A percentile compares a stretch with the other conserved stretches of the same genome.
Conservation (phyloP, 2,113 vertebrate species). For the Neogobius melanostomus region DNA sequence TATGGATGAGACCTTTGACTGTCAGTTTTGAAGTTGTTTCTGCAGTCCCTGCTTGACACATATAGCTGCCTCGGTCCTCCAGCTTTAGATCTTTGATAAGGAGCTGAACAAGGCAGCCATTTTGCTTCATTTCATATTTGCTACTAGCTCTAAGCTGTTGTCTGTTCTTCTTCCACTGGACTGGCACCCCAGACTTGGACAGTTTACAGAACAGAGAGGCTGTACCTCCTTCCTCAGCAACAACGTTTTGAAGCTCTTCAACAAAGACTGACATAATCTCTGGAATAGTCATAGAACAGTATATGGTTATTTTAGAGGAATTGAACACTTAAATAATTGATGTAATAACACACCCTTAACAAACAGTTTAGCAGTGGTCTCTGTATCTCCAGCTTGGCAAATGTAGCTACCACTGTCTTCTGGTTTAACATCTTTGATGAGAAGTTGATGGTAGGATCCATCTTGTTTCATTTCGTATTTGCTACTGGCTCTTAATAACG, state of each 20-base stretch:
- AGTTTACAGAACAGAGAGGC: conserved; percentile 1
- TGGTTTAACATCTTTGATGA: conserved; percentile 51
- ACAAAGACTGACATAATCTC: conserved; percentile 34
- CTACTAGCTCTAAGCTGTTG: conserved; percentile 60
- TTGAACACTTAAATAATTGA: too few species aligned
- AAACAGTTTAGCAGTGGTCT: conserved; percentile 42
- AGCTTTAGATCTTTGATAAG: conserved; percentile 63
- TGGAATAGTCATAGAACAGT: conserved; percentile 8
- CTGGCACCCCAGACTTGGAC: conserved; percentile 4
- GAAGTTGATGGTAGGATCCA: conserved; percentile 25
- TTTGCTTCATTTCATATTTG: conserved; percentile 78
- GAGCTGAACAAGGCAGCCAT: conserved; percentile 71
- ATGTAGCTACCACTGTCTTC: conserved; percentile 58
- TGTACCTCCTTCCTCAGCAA: neutral
- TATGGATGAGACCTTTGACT: conserved; percentile 72
- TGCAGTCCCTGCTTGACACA: conserved; percentile 74
- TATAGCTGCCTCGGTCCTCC: conserved; percentile 79
- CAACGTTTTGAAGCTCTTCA: neutral
- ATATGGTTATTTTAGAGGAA: neutral
- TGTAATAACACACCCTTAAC: conserved; percentile 76
- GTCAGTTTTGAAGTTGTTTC: conserved; percentile 71
- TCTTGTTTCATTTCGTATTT: conserved; percentile 65
- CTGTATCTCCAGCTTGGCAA: conserved; percentile 39
- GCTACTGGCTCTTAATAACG: conserved; percentile 48
- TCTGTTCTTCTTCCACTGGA: conserved; percentile 46